Conservation (phyloP, 2,113 vertebrate genomes). For the Mormoops blainvillei region DNA sequence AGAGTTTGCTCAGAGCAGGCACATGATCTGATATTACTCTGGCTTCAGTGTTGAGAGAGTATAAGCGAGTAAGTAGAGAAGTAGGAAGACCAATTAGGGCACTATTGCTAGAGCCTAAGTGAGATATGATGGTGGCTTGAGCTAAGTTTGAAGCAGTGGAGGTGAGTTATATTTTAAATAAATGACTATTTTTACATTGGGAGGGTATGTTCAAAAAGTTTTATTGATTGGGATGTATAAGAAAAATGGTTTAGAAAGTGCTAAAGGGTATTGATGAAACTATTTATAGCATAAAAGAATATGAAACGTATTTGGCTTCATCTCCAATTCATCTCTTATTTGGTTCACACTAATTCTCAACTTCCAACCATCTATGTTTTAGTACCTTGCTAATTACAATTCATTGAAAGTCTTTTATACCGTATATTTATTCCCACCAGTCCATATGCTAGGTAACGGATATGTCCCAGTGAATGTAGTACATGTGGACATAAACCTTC, state of each 20-base stretch:
- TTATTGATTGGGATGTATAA: background rate
- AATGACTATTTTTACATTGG: background rate
- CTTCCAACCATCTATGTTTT: background rate
- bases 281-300: background rate
- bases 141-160: background rate
- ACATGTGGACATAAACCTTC: background rate
- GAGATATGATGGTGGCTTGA: background rate
- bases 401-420: background rate
- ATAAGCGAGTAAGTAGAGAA: background rate
- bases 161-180: background rate
- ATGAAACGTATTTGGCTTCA: background rate
- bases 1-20: background rate
- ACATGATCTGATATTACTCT: background rate
- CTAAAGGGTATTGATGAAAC: background rate
- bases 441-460: background rate
- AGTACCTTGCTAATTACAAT: background rate
- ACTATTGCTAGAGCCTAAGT: background rate
- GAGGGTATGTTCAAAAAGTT: background rate
- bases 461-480: background rate
- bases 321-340: background rate
- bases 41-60: background rate
- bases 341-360: background rate
- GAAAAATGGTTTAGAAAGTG: background rate
- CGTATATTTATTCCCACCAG: background rate
- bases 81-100: background rate